These are phyloP conservation scores for Cheirogaleus major DNA, from an alignment of 2,797 vertebrate genomes.

Conservation along the genomic window DNA sequence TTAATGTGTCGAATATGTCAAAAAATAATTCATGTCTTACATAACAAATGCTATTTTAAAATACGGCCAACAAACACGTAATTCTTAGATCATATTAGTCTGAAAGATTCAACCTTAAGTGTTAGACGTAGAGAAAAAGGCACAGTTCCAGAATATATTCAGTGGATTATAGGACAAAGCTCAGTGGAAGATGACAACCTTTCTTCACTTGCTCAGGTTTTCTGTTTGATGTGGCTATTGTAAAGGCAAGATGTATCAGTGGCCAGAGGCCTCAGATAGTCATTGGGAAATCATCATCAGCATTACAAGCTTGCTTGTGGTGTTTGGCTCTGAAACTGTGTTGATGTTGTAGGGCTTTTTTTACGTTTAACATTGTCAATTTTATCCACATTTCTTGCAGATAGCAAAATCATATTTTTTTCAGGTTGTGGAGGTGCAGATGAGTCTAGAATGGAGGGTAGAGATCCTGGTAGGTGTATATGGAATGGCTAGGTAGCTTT, in stretches of 20 bases:
- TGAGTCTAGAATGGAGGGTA: neutral
- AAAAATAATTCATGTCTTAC: slow-evolving; percentile 68
- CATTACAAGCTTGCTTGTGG: neutral
- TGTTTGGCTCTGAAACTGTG: neutral
- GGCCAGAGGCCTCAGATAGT: neutral
- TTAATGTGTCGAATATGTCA: slow-evolving; percentile 63
- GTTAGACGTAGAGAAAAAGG: slow-evolving; percentile 43
- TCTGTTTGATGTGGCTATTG: neutral
- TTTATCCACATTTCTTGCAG: neutral
- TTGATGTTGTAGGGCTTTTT: neutral
- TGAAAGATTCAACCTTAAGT: neutral
- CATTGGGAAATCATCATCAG: neutral
- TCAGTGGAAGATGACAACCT: neutral
- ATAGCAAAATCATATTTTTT: slow-evolving; percentile 1
- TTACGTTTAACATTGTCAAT: neutral
- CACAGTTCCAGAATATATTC: neutral
- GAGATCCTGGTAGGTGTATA: neutral
- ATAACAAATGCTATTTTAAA: slow-evolving; percentile 58
- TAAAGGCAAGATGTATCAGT: neutral
- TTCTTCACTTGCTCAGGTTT: neutral
- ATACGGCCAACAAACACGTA: neutral
- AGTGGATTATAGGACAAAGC: neutral
- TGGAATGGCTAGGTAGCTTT: neutral
- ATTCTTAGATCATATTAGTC: neutral
- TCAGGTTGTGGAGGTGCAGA: neutral